phyloP scores from a whole-genome alignment of 2,797 vertebrate genomes.

The Phrynocephalus forsythii region DNA sequence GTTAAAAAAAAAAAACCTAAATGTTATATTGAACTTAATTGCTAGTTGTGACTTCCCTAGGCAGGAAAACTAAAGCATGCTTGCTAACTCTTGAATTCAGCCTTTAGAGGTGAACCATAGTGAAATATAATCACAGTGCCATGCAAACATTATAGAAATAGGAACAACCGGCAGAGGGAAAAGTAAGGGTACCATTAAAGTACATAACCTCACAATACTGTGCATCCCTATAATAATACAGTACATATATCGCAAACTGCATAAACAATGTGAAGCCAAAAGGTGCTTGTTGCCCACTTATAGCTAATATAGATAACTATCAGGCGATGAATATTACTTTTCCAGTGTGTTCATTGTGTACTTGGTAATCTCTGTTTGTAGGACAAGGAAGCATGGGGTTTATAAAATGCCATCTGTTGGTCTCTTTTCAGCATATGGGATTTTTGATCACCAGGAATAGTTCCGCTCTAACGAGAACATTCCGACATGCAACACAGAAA shows the following conservation, averaged over 20 bases:
- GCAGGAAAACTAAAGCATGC: constrained; percentile 30
- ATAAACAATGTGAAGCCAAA: constrained; percentile 46
- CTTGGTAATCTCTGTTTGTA: constrained; percentile 67
- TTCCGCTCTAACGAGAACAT: constrained; percentile 28
- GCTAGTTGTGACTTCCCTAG: constrained; percentile 33
- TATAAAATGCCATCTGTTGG: constrained; percentile 69
- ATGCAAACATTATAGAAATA: constrained; percentile 21
- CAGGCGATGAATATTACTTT: constrained; percentile 62
- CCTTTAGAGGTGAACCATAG: constrained; percentile 18
- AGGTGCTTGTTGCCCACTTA: constrained; percentile 47
- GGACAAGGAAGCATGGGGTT: constrained; percentile 62
- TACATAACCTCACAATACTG: constrained; percentile 40
- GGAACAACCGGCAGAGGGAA: constrained; percentile 34
- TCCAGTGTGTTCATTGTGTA: constrained; percentile 50
- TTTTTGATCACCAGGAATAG: constrained; percentile 55
- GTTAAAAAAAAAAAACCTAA: constrained; percentile 29
- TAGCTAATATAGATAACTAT: constrained; percentile 59
- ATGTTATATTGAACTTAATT: constrained; percentile 37
- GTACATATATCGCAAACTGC: constrained; percentile 10
- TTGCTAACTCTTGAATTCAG: constrained; percentile 42
- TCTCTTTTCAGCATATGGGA: constrained; percentile 58
- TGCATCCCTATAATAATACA: background rate
- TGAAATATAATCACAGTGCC: constrained; percentile 26
- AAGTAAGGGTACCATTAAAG: constrained; percentile 26
- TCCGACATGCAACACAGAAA: constrained; percentile 33